A percentile compares a stretch with the other conserved stretches of the same genome.
phyloP scores from a whole-genome alignment of 2,113 vertebrate genomes.

The Aptenodytes forsteri region DNA sequence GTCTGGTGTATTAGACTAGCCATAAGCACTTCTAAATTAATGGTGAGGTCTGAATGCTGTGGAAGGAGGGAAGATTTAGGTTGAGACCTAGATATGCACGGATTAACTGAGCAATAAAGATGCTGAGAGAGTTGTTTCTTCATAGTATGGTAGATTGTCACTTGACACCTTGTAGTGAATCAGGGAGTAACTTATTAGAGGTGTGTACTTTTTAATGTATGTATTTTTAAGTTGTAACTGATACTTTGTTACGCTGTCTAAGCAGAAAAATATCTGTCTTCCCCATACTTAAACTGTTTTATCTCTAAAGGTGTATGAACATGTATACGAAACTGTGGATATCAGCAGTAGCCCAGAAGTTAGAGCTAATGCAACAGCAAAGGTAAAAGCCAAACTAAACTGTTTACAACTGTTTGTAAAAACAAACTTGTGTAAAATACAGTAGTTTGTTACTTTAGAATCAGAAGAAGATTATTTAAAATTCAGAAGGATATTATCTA shows the following conservation, averaged over 20 bases:
- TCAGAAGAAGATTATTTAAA: neutral
- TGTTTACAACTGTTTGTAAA: no score
- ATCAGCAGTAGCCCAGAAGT: slow-evolving; percentile 98
- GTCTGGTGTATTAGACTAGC: neutral
- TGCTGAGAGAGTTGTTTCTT: neutral
- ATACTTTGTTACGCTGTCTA: neutral
- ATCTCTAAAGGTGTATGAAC: slow-evolving; percentile 91
- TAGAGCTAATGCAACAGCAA: slow-evolving; percentile 96
- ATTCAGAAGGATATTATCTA: neutral
- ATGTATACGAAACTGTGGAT: slow-evolving; percentile 98
- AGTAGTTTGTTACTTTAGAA: neutral
- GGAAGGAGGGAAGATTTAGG: neutral
- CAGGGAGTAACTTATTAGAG: neutral
- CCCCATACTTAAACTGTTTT: neutral
- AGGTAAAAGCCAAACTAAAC: slow-evolving; percentile 77
- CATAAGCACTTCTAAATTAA: neutral
- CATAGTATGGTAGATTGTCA: no score
- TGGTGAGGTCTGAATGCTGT: neutral
- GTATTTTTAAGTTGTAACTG: neutral
- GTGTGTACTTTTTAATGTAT: neutral
- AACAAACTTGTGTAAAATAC: neutral
- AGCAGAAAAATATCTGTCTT: neutral
- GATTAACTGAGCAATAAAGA: neutral
- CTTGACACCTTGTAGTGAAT: neutral
- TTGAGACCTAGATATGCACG: neutral